A percentile compares a stretch with the other conserved stretches of the same genome.
phyloP scores from a whole-genome alignment of 2,797 vertebrate species.

The Notoglanidium macrostoma region DNA sequence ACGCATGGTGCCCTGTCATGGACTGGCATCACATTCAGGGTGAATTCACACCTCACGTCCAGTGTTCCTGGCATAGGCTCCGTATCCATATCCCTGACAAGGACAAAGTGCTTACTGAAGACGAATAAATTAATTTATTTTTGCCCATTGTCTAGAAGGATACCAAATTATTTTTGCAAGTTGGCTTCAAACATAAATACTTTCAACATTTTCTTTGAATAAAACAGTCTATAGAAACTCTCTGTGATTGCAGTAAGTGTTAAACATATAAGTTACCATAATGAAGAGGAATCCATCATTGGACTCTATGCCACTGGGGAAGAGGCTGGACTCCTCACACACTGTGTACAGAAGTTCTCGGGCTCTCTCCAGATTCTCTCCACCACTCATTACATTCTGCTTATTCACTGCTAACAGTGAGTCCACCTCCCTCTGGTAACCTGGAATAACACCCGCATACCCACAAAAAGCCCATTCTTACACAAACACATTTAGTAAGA shows the following conservation, averaged over 20 bases:
- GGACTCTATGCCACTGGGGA: conserved; percentile 78
- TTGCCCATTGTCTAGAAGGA: neutral
- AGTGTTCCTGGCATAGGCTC: neutral
- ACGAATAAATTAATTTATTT: neutral
- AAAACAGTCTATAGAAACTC: neutral
- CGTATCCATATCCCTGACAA: neutral
- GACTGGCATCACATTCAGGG: conserved; percentile 1
- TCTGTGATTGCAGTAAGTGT: neutral
- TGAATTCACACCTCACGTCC: neutral
- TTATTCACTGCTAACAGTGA: conserved; percentile 84
- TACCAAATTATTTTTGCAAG: neutral
- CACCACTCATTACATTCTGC: conserved; percentile 78
- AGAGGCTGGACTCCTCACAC: conserved; percentile 84
- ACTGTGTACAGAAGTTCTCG: conserved; percentile 80
- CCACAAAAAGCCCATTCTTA: conserved; percentile 15
- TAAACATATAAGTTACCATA: conserved; percentile 75
- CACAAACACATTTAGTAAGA: conserved; percentile 4
- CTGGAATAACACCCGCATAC: conserved; percentile 62
- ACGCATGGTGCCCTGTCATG: neutral
- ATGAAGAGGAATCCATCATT: conserved; percentile 85
- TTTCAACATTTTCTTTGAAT: neutral
- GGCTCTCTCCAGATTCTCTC: conserved; percentile 79
- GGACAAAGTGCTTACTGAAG: neutral
- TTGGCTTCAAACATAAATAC: neutral
- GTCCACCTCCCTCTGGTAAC: conserved; percentile 90